A percentile compares a stretch with the other conserved stretches of the same genome.
Evolutionary conservation across 2,797 vertebrate species (phyloP).

Genomic region (Cryptoprocta ferox): DNA sequence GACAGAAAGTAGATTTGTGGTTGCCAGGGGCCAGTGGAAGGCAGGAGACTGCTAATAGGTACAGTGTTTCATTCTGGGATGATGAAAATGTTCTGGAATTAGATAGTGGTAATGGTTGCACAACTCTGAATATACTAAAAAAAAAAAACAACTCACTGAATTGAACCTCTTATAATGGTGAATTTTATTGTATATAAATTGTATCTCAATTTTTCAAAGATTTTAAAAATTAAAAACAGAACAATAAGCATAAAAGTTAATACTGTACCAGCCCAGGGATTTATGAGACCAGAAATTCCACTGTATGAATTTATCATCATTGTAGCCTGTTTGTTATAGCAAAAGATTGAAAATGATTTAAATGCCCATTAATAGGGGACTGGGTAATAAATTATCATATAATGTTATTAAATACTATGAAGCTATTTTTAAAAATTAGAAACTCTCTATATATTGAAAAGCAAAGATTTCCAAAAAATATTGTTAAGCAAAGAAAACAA

Average conservation of each 20-base stretch:
- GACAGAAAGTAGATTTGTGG: not conserved
- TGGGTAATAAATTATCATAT: not conserved
- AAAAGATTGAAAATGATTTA: slow-evolving; percentile 21
- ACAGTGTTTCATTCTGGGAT: not conserved
- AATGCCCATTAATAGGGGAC: not conserved
- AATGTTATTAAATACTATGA: not conserved
- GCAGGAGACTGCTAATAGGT: not conserved
- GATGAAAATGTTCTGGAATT: not conserved
- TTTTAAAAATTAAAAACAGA: slow-evolving; percentile 6
- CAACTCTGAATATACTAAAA: not conserved
- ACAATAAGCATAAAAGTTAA: slow-evolving; percentile 16
- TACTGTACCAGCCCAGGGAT: not conserved
- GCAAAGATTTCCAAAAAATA: not conserved
- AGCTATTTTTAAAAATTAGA: not conserved
- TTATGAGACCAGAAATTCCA: not conserved
- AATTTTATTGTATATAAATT: not conserved
- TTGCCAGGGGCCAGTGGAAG: not conserved
- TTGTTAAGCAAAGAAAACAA: not conserved
- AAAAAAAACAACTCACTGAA: not conserved
- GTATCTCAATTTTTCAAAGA: not conserved
- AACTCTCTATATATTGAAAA: not conserved
- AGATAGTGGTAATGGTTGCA: not conserved
- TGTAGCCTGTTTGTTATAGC: not conserved
- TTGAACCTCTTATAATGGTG: not conserved
- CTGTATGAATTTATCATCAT: not conserved